These are phyloP conservation scores for Homarus gammarus DNA, from an alignment of 2,888 invertebrate genomes.

Conservation along the genomic window DNA sequence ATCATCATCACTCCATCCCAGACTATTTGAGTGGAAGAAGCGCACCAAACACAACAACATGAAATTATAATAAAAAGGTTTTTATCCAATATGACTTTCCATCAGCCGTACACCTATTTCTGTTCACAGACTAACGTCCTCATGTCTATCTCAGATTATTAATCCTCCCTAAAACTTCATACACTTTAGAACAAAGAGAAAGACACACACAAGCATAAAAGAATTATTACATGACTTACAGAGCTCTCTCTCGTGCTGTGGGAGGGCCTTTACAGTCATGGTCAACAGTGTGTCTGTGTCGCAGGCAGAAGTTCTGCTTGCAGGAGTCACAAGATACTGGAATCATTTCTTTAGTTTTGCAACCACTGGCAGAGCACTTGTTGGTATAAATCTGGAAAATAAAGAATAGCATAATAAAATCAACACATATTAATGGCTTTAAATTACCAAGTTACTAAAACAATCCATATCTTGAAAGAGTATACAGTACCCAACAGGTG, in stretches of 20 bases:
- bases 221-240: conserved; percentile 27
- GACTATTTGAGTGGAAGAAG: no score
- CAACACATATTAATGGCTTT: not conserved
- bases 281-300: conserved; percentile 67
- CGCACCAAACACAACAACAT: no score
- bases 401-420: not conserved
- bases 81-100: no score
- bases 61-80: no score
- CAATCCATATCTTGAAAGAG: not conserved
- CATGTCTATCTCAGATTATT: no score
- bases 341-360: conserved; percentile 71
- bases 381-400: conserved; percentile 69
- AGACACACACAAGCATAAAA: no score
- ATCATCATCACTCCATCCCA: no score
- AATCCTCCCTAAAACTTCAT: no score
- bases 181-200: no score
- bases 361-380: conserved; percentile 60
- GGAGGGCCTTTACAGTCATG: conserved; percentile 64
- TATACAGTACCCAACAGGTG: not conserved
- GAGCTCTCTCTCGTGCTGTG: conserved; percentile 12
- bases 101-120: no score
- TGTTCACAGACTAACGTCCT: no score
- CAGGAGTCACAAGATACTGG: conserved; percentile 67
- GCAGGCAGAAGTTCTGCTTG: conserved; percentile 65
- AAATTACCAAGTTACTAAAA: no score